Evolutionary conservation across 2,888 invertebrate genomes (phyloP), one percentile per base, ranked within the genome.

Genomic region (Cheilosia vulpina): DNA sequence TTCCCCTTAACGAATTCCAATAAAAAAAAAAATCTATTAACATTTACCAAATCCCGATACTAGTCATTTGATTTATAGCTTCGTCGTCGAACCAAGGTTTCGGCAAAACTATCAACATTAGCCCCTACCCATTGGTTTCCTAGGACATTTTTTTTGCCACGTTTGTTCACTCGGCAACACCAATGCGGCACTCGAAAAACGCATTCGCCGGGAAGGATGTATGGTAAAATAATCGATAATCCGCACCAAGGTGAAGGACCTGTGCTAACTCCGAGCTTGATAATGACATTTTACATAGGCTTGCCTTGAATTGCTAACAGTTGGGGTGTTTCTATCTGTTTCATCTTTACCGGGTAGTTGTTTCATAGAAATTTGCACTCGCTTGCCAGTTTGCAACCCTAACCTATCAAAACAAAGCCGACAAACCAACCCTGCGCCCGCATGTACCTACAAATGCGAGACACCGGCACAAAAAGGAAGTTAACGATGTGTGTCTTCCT

Each of bases 331-430:
- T 73, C 38, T 38, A 17, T 55, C 43, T 31, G 11, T 11, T 6
- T 4, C 55, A 55, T 63, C 62, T 45, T 31, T 11, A 7, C 15
- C 21, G 19, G 62, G 13, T 52, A 50, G 38, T 58, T n/a, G 24
- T 9, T 24, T 38, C 19, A 53, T 45, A 17, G 21, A 21, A 50
- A 52, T 53, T 27, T n/a, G 41, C n/a, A 53, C 24, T 19, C 24
- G 66, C 41, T 41, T n/a, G 53, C 17, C 55, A 43, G 65, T 58
- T 66, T 66, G 66, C 68, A 60, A 80, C 71, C 72, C 58, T 72
- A 84, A 69, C 80, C 80, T 69, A 84, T 71, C 75, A 80, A 80
- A 80, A 84, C 75, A 84, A 84, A 50, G 71, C 79, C 60, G 75
- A 80, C 50, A 65, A 62, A 17, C 27, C 60, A 72, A 45, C 75